A percentile compares a stretch with the other conserved stretches of the same genome.
These are phyloP conservation scores for Dreissena rostriformis DNA, from an alignment of 1,140 invertebrate species.

Conservation along the genomic window DNA sequence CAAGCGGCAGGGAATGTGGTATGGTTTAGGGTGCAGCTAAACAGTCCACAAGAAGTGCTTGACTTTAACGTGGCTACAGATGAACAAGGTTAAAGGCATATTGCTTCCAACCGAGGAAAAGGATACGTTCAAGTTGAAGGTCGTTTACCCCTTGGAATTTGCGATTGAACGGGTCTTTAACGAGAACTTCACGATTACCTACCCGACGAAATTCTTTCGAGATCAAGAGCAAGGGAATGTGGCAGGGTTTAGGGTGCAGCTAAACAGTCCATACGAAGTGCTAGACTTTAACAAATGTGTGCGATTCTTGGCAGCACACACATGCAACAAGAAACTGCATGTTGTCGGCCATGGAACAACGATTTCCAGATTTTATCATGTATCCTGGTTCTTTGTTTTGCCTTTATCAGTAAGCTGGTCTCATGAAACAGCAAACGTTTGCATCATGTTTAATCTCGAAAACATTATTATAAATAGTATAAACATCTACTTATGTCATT, in stretches of 20 bases:
- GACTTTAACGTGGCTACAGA: conserved; percentile 28
- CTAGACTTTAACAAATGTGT: conserved; percentile 12
- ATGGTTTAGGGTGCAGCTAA: conserved; percentile 1
- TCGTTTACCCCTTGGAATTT: conserved; percentile 44
- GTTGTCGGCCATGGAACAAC: too few species aligned
- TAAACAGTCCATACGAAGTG: conserved; percentile 1
- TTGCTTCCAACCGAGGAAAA: conserved; percentile 14
- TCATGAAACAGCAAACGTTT: too few species aligned
- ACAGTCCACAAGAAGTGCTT: conserved; percentile 7
- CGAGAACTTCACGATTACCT: neutral
- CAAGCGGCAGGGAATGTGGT: neutral
- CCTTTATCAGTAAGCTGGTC: too few species aligned
- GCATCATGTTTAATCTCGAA: too few species aligned
- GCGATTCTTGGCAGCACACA: neutral
- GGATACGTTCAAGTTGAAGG: conserved; percentile 36
- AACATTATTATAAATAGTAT: too few species aligned
- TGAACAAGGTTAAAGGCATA: conserved; percentile 35
- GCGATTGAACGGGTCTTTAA: conserved; percentile 19
- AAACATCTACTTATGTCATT: too few species aligned
- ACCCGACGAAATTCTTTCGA: conserved; percentile 13
- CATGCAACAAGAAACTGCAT: neutral
- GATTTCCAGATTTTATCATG: too few species aligned
- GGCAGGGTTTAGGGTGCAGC: neutral
- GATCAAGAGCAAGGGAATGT: neutral
- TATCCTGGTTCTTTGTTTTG: too few species aligned